Percentiles rank a stretch among this genome's conserved stretches.
phyloP scores from a whole-genome alignment of 2,113 vertebrate genomes.

The Planiliza haematocheilus region DNA sequence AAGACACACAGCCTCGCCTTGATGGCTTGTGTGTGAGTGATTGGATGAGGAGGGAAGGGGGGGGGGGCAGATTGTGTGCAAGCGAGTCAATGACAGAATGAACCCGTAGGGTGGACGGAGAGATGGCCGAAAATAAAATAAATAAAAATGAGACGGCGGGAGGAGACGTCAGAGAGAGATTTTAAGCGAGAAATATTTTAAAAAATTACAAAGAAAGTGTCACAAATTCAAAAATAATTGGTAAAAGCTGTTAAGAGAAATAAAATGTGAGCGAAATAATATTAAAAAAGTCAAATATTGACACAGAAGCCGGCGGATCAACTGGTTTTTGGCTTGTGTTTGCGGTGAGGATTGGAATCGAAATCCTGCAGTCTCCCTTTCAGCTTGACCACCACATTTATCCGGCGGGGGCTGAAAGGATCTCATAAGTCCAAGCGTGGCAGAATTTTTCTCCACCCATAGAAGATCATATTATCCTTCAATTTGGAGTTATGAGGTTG shows the following conservation, averaged over 20 bases:
- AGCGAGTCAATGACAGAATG: conserved; percentile 61
- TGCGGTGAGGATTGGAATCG: neutral
- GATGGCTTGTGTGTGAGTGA: conserved; percentile 57
- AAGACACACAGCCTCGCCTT: conserved; percentile 75
- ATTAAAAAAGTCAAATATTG: neutral
- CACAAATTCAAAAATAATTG: too few relatives aligned
- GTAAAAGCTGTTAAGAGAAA: neutral
- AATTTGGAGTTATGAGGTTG: conserved; percentile 68
- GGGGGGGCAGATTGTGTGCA: conserved; percentile 47
- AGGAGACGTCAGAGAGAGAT: neutral
- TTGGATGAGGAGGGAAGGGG: conserved; percentile 53
- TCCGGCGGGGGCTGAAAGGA: conserved; percentile 41
- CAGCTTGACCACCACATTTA: conserved; percentile 54
- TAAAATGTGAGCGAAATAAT: neutral
- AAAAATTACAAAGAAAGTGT: too few relatives aligned
- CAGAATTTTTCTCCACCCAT: conserved; percentile 50
- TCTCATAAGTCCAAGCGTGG: conserved; percentile 55
- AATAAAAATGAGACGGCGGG: conserved; percentile 2
- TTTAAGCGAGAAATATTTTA: too few relatives aligned
- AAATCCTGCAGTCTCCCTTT: conserved; percentile 29
- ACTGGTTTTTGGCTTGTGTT: neutral
- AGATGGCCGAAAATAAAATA: conserved; percentile 70
- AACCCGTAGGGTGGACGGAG: conserved; percentile 49
- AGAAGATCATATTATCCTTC: conserved; percentile 65
- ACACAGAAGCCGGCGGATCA: neutral